phyloP scores from a whole-genome alignment of 2,888 invertebrate genomes.

The Hydroisotoma schaefferi region DNA sequence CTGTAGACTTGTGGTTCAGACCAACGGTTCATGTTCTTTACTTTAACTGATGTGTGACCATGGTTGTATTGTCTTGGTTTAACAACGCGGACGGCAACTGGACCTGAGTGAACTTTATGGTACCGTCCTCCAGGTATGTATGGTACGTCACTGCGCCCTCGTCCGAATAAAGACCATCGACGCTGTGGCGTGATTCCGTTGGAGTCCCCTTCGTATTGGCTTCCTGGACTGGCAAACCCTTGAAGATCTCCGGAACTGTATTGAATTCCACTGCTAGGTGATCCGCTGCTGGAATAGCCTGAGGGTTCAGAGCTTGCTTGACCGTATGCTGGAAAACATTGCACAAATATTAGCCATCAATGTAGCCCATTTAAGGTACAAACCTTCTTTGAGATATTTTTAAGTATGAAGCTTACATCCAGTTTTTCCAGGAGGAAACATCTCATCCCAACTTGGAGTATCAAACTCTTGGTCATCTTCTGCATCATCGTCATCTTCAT shows the following conservation, averaged over 20 bases:
- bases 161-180: background rate
- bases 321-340: too few relatives aligned
- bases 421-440: constrained; percentile 25
- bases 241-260: background rate
- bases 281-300: too few relatives aligned
- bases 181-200: background rate
- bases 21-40: background rate
- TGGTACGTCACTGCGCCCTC: background rate
- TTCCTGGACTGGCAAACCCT: background rate
- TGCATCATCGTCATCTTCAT: constrained; percentile 18
- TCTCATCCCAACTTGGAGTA: constrained; percentile 23
- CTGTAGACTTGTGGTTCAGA: background rate
- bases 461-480: constrained; percentile 22
- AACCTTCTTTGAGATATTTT: too few relatives aligned
- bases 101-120: background rate
- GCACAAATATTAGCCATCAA: too few relatives aligned
- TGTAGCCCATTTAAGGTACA: too few relatives aligned
- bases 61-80: background rate
- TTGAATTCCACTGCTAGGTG: too few relatives aligned
- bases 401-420: constrained; percentile 31
- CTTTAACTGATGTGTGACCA: too few relatives aligned
- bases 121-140: background rate
- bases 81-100: background rate
- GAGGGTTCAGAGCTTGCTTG: too few relatives aligned
- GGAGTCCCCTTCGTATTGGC: background rate